Conservation (phyloP, 1,140 invertebrate species). For the Drosophila biarmipes region DNA sequence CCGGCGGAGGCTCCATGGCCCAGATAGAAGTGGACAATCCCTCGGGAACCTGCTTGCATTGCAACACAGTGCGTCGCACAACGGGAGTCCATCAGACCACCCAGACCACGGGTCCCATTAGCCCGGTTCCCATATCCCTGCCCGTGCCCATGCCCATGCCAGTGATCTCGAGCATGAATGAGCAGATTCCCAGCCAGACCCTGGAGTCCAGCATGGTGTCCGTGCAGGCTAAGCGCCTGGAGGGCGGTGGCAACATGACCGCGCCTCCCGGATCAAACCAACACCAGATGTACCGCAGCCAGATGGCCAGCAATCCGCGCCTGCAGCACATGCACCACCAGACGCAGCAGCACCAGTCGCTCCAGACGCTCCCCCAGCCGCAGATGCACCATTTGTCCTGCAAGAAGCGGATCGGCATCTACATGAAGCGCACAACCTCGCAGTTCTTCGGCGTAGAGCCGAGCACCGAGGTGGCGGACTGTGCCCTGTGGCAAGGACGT, state of each 20-base stretch:
- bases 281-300: conserved; percentile 42
- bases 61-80: conserved; percentile 78
- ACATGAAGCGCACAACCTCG: conserved; percentile 88
- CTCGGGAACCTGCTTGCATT: conserved; percentile 74
- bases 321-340: conserved; percentile 51
- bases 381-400: conserved; percentile 67
- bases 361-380: conserved; percentile 53
- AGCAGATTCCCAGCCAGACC: conserved; percentile 19
- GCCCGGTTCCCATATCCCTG: conserved; percentile 74
- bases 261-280: conserved; percentile 26
- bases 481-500: conserved; percentile 88
- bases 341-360: conserved; percentile 42
- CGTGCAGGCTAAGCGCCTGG: conserved; percentile 22
- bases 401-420: conserved; percentile 85
- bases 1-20: background rate
- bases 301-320: conserved; percentile 33
- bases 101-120: conserved; percentile 83
- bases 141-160: conserved; percentile 39
- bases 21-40: conserved; percentile 20
- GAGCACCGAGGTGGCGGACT: conserved; percentile 87
- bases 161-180: conserved; percentile 8
- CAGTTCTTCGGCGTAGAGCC: conserved; percentile 90
- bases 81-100: conserved; percentile 84
- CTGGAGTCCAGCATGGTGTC: conserved; percentile 31
- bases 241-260: conserved; percentile 3